phyloP scores from a whole-genome alignment of 35 echinoderm and acorn worm species.

The Anneissia japonica region DNA sequence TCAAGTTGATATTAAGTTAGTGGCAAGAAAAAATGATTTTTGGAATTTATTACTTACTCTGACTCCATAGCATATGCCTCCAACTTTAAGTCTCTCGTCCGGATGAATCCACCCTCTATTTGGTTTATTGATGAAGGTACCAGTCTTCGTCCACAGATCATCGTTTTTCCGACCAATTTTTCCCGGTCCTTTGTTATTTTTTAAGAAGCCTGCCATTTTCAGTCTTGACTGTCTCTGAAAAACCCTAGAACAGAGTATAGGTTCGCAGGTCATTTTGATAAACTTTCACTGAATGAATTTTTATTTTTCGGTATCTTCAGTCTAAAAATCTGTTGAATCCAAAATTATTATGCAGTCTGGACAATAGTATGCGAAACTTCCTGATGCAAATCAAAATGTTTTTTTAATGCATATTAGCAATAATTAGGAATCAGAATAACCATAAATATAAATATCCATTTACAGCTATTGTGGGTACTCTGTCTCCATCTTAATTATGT shows the following conservation, averaged over 20 bases:
- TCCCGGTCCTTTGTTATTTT: constrained; percentile 85
- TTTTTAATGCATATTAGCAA: background rate
- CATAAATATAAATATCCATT: background rate
- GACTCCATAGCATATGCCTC: constrained; percentile 92
- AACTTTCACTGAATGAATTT: background rate
- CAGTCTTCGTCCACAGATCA: constrained; percentile 88
- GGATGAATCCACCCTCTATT: constrained; percentile 79
- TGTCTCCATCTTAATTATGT: background rate
- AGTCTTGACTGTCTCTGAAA: background rate
- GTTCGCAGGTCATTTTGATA: background rate
- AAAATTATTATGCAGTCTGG: background rate
- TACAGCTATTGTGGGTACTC: background rate
- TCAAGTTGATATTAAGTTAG: too few relatives aligned
- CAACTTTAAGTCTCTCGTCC: constrained; percentile 78
- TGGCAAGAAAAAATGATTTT: too few relatives aligned
- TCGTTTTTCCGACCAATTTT: constrained; percentile 75
- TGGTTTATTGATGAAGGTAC: constrained; percentile 95
- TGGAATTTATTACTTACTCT: constrained; percentile 47
- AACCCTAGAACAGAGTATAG: background rate
- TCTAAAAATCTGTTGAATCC: background rate
- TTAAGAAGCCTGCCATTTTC: constrained; percentile 22
- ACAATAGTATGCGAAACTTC: background rate
- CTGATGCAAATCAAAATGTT: background rate
- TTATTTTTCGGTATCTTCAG: background rate
- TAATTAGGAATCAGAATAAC: too few relatives aligned